Evolutionary conservation across 2,888 invertebrate genomes (phyloP).

Genomic region (Oligia fasciuncula): DNA sequence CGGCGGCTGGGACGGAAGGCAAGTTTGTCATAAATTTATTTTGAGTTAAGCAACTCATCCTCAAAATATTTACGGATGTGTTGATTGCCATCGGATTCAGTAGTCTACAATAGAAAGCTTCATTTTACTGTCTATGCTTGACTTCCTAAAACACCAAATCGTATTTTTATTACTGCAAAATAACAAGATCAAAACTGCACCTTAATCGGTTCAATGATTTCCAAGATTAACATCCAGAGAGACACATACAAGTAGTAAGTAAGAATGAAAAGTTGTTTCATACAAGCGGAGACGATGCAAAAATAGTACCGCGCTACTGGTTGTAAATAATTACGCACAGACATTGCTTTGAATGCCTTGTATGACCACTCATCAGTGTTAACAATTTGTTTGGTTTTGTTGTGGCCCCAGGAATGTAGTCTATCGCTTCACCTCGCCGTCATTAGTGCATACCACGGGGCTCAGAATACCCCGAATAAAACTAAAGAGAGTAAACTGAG

Average conservation of each 20-base stretch:
- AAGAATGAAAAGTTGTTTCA: slow-evolving; percentile 57
- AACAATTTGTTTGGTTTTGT: slow-evolving; percentile 74
- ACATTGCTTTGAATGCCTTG: slow-evolving; percentile 64
- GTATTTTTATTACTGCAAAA: slow-evolving; percentile 8
- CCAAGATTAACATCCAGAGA: slow-evolving; percentile 44
- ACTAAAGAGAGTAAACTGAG: slow-evolving; percentile 66
- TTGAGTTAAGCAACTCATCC: slow-evolving; percentile 25
- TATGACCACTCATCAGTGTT: slow-evolving; percentile 66
- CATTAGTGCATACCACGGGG: slow-evolving; percentile 77
- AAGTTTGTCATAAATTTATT: slow-evolving; percentile 46
- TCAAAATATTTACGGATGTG: slow-evolving; percentile 24
- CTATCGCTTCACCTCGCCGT: slow-evolving; percentile 70
- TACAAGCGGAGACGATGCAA: slow-evolving; percentile 51
- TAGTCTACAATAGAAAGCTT: not conserved
- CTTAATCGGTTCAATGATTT: slow-evolving; percentile 54
- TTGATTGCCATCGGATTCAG: not conserved
- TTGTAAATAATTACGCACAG: slow-evolving; percentile 68
- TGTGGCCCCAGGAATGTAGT: slow-evolving; percentile 71
- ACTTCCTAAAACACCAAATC: slow-evolving; percentile 13
- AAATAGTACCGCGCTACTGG: slow-evolving; percentile 61
- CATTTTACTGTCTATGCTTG: slow-evolving; percentile 1
- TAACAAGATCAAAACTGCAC: slow-evolving; percentile 34
- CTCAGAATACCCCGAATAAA: slow-evolving; percentile 81
- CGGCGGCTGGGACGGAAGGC: not conserved
- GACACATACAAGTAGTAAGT: slow-evolving; percentile 29